phyloP scores from a whole-genome alignment of 2,113 vertebrate genomes.

The Mustela nigripes region DNA sequence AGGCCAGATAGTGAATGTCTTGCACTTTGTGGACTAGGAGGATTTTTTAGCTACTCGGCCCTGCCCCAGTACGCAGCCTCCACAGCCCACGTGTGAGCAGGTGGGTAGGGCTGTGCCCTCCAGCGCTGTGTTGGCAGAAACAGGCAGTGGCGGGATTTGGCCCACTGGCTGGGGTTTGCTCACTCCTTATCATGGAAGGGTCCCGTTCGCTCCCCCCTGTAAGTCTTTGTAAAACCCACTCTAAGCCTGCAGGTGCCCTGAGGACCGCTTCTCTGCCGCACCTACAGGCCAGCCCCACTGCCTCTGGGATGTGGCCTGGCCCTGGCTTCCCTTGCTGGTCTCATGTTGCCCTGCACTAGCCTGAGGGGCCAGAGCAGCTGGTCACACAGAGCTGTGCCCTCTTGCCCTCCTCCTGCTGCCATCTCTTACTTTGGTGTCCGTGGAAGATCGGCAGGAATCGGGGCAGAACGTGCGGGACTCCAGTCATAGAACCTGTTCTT shows the following conservation, averaged over 20 bases:
- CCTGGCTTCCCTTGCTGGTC: neutral
- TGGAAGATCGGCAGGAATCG: neutral
- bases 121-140: accelerated
- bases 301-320: accelerated
- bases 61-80: accelerated
- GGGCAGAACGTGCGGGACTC: accelerated
- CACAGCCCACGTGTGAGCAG: accelerated
- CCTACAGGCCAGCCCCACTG: neutral
- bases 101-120: accelerated
- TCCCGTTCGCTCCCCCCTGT: neutral
- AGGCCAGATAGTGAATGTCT: neutral
- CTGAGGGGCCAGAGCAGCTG: neutral
- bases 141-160: accelerated
- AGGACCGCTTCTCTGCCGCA: accelerated
- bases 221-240: neutral
- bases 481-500: neutral
- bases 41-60: accelerated
- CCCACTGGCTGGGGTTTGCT: accelerated
- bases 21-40: neutral
- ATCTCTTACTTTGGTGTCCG: neutral
- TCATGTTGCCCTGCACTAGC: neutral
- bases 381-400: too few species aligned
- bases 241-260: neutral
- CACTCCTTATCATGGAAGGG: neutral
- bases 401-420: accelerated